Conservation (phyloP, 1,140 invertebrate genomes). For the Hylaeus anthracinus region DNA sequence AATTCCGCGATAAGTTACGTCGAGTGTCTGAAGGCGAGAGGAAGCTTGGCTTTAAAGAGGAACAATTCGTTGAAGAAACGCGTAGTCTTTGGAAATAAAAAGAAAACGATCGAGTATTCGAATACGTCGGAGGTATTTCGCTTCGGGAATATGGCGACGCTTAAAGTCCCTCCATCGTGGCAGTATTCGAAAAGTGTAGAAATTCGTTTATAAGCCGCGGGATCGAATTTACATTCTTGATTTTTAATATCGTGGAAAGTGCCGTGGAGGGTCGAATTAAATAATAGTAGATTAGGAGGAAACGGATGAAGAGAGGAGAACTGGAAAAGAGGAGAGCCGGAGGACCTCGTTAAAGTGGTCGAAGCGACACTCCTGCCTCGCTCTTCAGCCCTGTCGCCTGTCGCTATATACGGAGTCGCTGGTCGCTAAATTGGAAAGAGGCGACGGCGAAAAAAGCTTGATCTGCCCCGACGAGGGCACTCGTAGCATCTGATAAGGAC, state of each 20-base stretch:
- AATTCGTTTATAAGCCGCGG: background rate
- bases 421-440: conserved; percentile 44
- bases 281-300: conserved; percentile 1
- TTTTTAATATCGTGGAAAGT: background rate
- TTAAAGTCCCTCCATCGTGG: too few relatives aligned
- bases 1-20: background rate
- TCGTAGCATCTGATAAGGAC: conserved; percentile 12
- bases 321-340: background rate
- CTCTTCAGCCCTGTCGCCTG: conserved; percentile 9
- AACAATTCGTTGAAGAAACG: too few relatives aligned
- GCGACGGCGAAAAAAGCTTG: conserved; percentile 11
- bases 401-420: conserved; percentile 19
- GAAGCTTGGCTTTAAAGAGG: background rate
- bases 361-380: conserved; percentile 9
- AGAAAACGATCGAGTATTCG: too few relatives aligned
- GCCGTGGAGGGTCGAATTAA: background rate
- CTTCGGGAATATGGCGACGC: too few relatives aligned
- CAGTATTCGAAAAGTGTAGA: background rate
- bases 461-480: conserved; percentile 18
- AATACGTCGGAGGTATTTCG: too few relatives aligned
- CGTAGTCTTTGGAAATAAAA: too few relatives aligned
- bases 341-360: conserved; percentile 48
- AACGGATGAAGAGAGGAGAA: background rate
- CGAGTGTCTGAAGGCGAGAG: too few relatives aligned
- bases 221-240: background rate